Conservation (phyloP, 1,140 invertebrate species). For the Rhizoglyphus robini region DNA sequence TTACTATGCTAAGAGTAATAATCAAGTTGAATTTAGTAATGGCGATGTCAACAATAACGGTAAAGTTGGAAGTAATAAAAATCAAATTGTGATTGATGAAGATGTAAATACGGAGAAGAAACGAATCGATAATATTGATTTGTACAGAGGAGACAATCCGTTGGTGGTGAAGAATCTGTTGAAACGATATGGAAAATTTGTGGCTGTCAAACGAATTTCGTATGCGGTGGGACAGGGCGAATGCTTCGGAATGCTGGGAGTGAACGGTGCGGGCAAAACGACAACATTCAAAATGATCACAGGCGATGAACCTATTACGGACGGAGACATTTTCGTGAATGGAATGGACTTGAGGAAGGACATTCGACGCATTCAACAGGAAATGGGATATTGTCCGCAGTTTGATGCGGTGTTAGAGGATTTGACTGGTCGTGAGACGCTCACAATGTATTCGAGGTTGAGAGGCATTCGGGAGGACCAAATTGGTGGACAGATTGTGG, state of each 20-base stretch:
- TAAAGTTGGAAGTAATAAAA: too few species aligned
- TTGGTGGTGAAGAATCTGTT: constrained; percentile 12
- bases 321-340: constrained; percentile 30
- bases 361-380: constrained; percentile 34
- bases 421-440: constrained; percentile 36
- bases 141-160: constrained; percentile 31
- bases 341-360: constrained; percentile 32
- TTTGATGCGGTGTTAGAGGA: constrained; percentile 37
- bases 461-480: constrained; percentile 43
- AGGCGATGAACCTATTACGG: constrained; percentile 31
- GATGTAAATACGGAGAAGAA: constrained; percentile 23
- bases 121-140: constrained; percentile 13
- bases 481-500: constrained; percentile 50
- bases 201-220: constrained; percentile 45
- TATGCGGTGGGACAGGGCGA: constrained; percentile 49
- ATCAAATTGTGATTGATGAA: constrained; percentile 36
- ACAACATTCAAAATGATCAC: constrained; percentile 51
- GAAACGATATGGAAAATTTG: constrained; percentile 16
- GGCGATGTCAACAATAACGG: too few species aligned
- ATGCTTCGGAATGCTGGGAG: constrained; percentile 78
- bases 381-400: constrained; percentile 42
- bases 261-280: constrained; percentile 71
- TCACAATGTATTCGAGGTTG: constrained; percentile 36
- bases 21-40: too few species aligned
- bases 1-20: too few species aligned